Evolutionary conservation across 2,888 invertebrate species (phyloP), one percentile per base, ranked within the genome.

Genomic region (Ferrisia virgata): DNA sequence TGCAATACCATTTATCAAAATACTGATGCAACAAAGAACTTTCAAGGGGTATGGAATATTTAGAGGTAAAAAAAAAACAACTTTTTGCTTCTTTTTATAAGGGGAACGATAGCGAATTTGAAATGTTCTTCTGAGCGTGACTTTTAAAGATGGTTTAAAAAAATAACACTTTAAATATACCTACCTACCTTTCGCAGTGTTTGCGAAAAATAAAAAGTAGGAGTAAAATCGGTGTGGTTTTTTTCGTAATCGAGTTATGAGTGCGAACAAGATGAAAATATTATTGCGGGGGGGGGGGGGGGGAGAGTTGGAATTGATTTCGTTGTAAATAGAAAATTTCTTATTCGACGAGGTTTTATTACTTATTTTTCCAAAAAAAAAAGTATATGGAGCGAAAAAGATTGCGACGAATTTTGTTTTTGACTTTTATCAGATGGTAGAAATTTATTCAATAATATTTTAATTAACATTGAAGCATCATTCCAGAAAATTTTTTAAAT

Each of bases 1-100:
- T 80, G 80, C 80, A 53, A 80, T 80, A 80, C 80, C 80, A 80
- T 80, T 80, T 80, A 80, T 80, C 80, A 80, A 80, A 80, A 80
- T 80, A 80, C 80, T 80, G 47, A 53, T 80, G 80, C 47, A 80
- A 80, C 80, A 80, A 80, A 80, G 80, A 80, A 80, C 80, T 80
- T 80, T 80, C 47, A 53, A 80, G 80, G 80, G 80, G 80, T 80
- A 80, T 80, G 53, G 80, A 80, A 80, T 31, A 47, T 80, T 80
- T 53, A 80, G 80, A 79, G 43, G 43, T 79, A 79, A 79, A 79
- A 79, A 79, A 39, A 79, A 22, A 22, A 39, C 25, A 80, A 80
- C 80, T 80, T 80, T 47, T 79, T 33, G 43, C 33, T 31, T 47
- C 53, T 47, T 80, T 79, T 43, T 80, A 80, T 28, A 43, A 53